phyloP scores from a whole-genome alignment of 2,888 invertebrate genomes.

The Coleophora flavipennella region DNA sequence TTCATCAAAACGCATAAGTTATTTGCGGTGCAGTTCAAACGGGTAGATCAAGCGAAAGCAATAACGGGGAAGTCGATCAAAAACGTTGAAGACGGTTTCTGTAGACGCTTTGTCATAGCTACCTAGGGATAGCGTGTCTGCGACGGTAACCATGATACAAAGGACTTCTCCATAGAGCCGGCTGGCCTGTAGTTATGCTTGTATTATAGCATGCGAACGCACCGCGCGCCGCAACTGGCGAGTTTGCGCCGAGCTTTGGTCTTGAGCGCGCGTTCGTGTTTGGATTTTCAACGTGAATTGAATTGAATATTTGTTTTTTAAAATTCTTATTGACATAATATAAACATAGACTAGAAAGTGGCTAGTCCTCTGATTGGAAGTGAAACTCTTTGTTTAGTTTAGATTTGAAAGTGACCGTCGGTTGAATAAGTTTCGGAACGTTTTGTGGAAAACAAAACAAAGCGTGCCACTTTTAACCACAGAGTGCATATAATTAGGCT shows the following conservation, averaged over 20 bases:
- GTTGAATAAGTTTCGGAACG: conserved; percentile 17
- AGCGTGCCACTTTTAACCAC: conserved; percentile 33
- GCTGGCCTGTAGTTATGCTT: conserved; percentile 42
- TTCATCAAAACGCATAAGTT: too few species aligned
- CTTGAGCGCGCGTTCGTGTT: conserved; percentile 62
- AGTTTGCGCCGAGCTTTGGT: conserved; percentile 61
- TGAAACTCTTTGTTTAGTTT: background rate
- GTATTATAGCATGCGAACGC: conserved; percentile 28
- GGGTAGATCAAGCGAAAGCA: background rate
- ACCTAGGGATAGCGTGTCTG: conserved; percentile 60
- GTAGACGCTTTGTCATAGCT: conserved; percentile 16
- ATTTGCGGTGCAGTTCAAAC: background rate
- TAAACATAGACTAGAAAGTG: background rate
- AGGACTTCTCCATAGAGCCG: conserved; percentile 35
- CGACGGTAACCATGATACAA: conserved; percentile 40
- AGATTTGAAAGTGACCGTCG: conserved; percentile 16
- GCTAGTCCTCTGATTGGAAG: background rate
- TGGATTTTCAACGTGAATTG: conserved; percentile 33
- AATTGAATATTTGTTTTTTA: conserved; percentile 13
- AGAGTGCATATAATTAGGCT: conserved; percentile 53
- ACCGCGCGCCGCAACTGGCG: conserved; percentile 40
- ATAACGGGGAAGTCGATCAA: background rate
- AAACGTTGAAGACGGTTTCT: conserved; percentile 6
- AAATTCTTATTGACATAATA: too few species aligned
- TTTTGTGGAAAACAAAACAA: conserved; percentile 26